Evolutionary conservation across 2,888 invertebrate species (phyloP), one percentile per base, ranked within the genome.

Genomic region (Bruchidius siliquastri): DNA sequence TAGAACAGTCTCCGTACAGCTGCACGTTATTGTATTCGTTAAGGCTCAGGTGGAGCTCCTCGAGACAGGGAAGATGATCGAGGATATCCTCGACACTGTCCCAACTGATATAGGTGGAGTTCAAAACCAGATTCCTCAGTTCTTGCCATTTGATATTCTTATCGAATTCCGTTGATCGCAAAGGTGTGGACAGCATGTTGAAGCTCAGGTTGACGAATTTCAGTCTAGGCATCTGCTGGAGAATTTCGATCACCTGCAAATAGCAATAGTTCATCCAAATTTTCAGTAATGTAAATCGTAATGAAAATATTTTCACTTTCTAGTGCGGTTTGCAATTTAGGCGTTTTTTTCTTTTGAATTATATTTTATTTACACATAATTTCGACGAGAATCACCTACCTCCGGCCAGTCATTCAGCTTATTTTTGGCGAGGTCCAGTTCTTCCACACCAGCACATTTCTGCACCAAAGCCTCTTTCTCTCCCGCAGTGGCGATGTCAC

Each of bases 351-450:
- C n/a, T n/a, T n/a, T n/a, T n/a, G n/a, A n/a, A n/a, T n/a, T n/a
- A n/a, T n/a, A n/a, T n/a, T n/a, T n/a, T n/a, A n/a, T n/a, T n/a
- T n/a, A n/a, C n/a, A n/a, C n/a, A n/a, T n/a, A n/a, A n/a, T n/a
- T n/a, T n/a, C n/a, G n/a, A n/a, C n/a, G n/a, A n/a, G 22, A 22
- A 21, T 26, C 18, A 72, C 71, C 86, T 87, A 94, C 95, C 90
- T 98, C 96, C 80, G 91, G 90, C 96, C 97, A 97, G 83, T 94
- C 92, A 76, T 92, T 91, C 22, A 98, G 90, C 85, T 94, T 93
- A 87, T 98, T 98, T 85, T 97, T 95, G 68, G 97, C 96, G 81
- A 98, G 89, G 86, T 98, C 98, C 80, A 98, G 89, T 86, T 98
- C 98, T 80, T 95, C 93, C n/a, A 98, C 97, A 81, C 94, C 92